Evolutionary conservation across 2,888 invertebrate species (phyloP).

Genomic region (Argyresthia albistria): DNA sequence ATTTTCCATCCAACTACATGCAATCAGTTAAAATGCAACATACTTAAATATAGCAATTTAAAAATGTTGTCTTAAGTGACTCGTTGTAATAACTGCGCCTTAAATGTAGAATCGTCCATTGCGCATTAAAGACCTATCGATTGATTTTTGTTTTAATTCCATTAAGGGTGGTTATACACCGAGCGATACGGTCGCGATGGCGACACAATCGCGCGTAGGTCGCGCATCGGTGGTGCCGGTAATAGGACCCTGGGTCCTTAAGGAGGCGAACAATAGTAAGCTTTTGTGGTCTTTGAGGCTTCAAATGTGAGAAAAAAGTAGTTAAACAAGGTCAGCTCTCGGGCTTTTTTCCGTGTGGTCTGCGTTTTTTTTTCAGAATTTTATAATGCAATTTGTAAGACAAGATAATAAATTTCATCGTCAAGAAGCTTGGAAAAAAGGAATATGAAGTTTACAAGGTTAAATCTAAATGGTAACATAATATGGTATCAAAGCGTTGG

Average conservation of each 20-base stretch:
- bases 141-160: constrained; percentile 1
- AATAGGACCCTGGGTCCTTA: constrained; percentile 4
- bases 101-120: neutral
- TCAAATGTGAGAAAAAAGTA: neutral
- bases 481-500: constrained; percentile 50
- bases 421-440: neutral
- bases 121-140: neutral
- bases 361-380: neutral
- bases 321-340: neutral
- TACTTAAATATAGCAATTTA: neutral
- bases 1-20: neutral
- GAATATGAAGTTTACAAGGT: neutral
- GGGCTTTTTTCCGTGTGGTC: too few relatives aligned
- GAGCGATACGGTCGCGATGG: constrained; percentile 18
- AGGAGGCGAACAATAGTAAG: constrained; percentile 2
- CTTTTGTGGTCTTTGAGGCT: neutral
- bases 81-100: neutral
- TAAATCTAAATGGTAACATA: constrained; percentile 30
- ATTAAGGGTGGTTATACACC: constrained; percentile 4
- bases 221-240: constrained; percentile 22
- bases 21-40: neutral
- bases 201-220: constrained; percentile 37
- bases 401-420: neutral
- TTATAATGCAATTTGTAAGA: neutral
- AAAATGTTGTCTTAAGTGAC: too few relatives aligned